Evolutionary conservation across 2,113 vertebrate genomes (phyloP).

Genomic region (Ammodramus savannarum): DNA sequence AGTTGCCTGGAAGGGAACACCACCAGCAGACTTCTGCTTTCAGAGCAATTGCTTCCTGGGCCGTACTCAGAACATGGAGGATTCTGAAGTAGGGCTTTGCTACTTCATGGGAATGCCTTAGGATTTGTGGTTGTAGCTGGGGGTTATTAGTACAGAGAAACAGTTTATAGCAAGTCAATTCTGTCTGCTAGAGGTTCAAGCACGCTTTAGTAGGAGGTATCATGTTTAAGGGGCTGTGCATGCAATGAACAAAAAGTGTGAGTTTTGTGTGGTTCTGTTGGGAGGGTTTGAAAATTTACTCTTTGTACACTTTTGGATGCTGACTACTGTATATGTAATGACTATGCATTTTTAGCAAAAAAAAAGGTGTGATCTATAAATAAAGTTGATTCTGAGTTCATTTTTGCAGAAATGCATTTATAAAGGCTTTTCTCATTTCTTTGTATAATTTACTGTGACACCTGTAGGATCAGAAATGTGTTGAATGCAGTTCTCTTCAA

Average conservation of each 20-base stretch:
- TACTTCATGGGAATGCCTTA: background rate
- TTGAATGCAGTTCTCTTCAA: background rate
- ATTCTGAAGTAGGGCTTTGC: background rate
- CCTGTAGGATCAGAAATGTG: background rate
- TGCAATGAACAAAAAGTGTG: constrained; percentile 63
- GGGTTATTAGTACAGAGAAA: background rate
- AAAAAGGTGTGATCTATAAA: constrained; percentile 64
- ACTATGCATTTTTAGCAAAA: constrained; percentile 75
- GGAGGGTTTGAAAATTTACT: constrained; percentile 60
- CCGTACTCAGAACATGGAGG: background rate
- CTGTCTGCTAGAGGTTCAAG: constrained; percentile 42
- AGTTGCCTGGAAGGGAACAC: background rate
- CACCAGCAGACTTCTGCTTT: constrained; percentile 32
- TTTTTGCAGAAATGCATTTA: constrained; percentile 55
- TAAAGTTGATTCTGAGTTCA: constrained; percentile 73
- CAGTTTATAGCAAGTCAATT: constrained; percentile 17
- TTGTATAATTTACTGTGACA: background rate
- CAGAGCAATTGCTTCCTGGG: background rate
- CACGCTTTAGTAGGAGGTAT: constrained; percentile 20
- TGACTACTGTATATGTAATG: constrained; percentile 66
- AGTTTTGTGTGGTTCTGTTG: constrained; percentile 41
- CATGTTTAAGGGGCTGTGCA: constrained; percentile 54
- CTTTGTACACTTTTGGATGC: constrained; percentile 64
- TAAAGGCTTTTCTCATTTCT: background rate
- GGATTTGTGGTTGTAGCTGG: constrained; percentile 12